Conservation (phyloP, 35 echinoderm and acorn worm species). For the Apostichopus californicus region DNA sequence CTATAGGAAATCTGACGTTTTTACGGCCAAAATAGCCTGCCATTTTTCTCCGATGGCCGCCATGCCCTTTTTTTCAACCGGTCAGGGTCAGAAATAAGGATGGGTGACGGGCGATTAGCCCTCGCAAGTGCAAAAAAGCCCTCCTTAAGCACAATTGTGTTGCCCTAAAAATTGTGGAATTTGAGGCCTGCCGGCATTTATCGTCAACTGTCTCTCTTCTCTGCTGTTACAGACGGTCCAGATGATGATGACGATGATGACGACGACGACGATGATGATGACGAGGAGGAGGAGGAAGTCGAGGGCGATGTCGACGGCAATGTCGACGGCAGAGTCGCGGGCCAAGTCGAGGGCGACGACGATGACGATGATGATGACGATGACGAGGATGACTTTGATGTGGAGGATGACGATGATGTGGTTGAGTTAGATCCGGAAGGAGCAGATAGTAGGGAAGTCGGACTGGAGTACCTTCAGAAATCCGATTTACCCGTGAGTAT, state of each 20-base stretch:
- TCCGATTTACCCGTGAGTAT: conserved; percentile 59
- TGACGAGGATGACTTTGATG: conserved; percentile 67
- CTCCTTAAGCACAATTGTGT: too few relatives aligned
- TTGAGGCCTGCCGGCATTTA: too few relatives aligned
- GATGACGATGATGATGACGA: conserved; percentile 53
- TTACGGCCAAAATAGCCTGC: too few relatives aligned
- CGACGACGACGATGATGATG: conserved; percentile 58
- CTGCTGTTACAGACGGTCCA: conserved; percentile 7
- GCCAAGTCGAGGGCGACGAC: conserved; percentile 63
- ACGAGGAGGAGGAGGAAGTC: conserved; percentile 66
- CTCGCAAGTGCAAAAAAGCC: too few relatives aligned
- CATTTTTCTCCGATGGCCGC: too few relatives aligned
- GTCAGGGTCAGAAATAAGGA: too few relatives aligned
- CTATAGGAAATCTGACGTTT: too few relatives aligned
- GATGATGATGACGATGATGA: conserved; percentile 65
- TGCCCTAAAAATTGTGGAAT: too few relatives aligned
- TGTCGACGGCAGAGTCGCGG: neutral
- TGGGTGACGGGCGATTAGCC: too few relatives aligned
- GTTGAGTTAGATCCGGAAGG: conserved; percentile 67
- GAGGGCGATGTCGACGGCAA: conserved; percentile 67
- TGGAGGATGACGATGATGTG: conserved; percentile 75
- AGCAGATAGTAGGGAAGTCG: conserved; percentile 64
- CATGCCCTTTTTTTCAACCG: too few relatives aligned
- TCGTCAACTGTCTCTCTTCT: neutral
- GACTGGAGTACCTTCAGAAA: conserved; percentile 71